Evolutionary conservation across 2,888 invertebrate genomes (phyloP).

Genomic region (Ecliptopera silaceata): DNA sequence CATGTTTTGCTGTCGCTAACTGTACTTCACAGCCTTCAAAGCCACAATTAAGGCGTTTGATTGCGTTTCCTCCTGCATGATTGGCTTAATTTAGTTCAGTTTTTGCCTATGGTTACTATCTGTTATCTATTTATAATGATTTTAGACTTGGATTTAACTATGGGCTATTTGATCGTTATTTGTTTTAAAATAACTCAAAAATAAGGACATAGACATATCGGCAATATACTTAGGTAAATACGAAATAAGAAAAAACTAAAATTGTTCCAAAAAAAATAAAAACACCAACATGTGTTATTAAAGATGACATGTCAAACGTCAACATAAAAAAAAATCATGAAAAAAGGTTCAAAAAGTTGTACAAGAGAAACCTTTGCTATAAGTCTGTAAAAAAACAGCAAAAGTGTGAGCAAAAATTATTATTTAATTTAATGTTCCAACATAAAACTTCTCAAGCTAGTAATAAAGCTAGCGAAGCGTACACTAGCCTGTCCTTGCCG

Average conservation of each 20-base stretch:
- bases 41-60: conserved; percentile 22
- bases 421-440: not conserved
- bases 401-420: not conserved
- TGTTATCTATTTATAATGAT: not conserved
- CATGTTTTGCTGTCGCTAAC: not conserved
- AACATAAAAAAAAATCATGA: too few relatives aligned
- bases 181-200: not conserved
- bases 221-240: too few relatives aligned
- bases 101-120: conserved; percentile 17
- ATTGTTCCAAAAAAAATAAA: too few relatives aligned
- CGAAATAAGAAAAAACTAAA: too few relatives aligned
- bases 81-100: conserved; percentile 22
- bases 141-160: conserved; percentile 1
- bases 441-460: conserved; percentile 14
- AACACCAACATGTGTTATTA: too few relatives aligned
- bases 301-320: too few relatives aligned
- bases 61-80: conserved; percentile 27
- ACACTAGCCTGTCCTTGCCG: conserved; percentile 72
- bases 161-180: not conserved
- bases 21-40: conserved; percentile 30
- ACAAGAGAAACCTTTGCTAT: too few relatives aligned
- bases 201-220: too few relatives aligned
- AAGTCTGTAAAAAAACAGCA: not conserved
- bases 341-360: too few relatives aligned
- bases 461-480: conserved; percentile 59